Evolutionary conservation across 2,888 invertebrate species (phyloP), one percentile per base, ranked within the genome.

Genomic region (Suillia variegata): DNA sequence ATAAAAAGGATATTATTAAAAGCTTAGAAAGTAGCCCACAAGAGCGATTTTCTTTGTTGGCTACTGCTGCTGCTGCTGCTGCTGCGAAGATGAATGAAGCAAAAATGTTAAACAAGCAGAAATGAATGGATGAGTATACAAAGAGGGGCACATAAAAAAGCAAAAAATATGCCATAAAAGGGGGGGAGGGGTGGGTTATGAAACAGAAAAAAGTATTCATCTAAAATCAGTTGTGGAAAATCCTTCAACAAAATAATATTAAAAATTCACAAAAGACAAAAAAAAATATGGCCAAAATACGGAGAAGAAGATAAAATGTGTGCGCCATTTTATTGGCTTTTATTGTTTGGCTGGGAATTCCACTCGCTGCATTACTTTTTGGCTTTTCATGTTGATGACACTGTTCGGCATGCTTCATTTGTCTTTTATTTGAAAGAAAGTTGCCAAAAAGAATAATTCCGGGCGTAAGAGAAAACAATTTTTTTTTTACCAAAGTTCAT

Each of bases 1-100:
- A 74, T 73, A 74, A 75, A 75, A 75, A 70, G 73, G 73, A 73
- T 75, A 74, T 74, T 75, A 75, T 74, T 73, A 74, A 74, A 74
- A 74, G 74, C 74, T 74, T 74, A 74, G 74, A 73, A 71, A 74
- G 70, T 70, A 71, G 73, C 74, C 70, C 69, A 67, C 5, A n/a
- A n/a, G n/a, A n/a, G 24, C 15, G n/a, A 10, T 15, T 21, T 22
- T 31, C 49, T 42, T 33, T 6, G 18, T 34, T n/a, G 50, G 33
- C 55, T 20, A 31, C 18, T 24, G 21, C 6, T n/a, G 5, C 20
- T 47, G 47, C 18, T 3, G 3, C 24, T 2, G 4, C 17, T 3
- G 22, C 2, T 33, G 38, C 12, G 17, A 52, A 47, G 55, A 53
- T 58, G 52, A 61, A 61, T 61, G 55, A 51, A 47, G 55, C 31